Base-by-base conservation (phyloP, 2,888 invertebrate species). In the Luffia ferchaultella region DNA sequence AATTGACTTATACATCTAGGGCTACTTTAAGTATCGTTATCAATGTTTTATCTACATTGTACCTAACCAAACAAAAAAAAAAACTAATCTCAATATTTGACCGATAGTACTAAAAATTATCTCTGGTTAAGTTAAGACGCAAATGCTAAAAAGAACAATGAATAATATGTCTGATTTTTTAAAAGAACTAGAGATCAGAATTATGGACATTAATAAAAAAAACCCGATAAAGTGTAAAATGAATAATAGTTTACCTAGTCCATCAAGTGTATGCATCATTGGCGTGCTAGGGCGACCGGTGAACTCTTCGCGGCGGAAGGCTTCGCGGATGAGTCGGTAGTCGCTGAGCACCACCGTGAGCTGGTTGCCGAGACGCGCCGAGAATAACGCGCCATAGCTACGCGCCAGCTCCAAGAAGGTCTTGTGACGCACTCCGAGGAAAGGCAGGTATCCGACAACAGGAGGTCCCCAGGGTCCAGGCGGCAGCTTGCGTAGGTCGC, bases 381-480 rank as follows among this genome's bases (percentile, higher is more conserved):
- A 93, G 78, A 95, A 94, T 55, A 96, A 85, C 7, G 90, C 85
- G 7, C 96, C 96, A 72, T 94, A 95, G 62, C 87, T 88, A 56
- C 89, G 86, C 43, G 93, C 89, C 62, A 96, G 77, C 62, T 91
- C 88, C 64, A 90, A 86, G 76, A 92, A 93, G 51, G 90, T 89
- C 50, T 93, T 87, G 75, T 96, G 95, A 47, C 91, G 88, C 42
- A 89, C 87, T 59, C 90, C 92, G 63, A 96, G 86, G 73, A 92
- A 94, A 2, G 92, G 91, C 57, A 96, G 77, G 66, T 92, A 94
- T 54, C 96, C 96, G 51, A 95, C 85, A 49, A 95, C 82, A 17
- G 96, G 96, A 2, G 93, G 79, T 1, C 95, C 94, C 91, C 92
- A 92, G 2, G 96, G 96, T 2, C 96, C 96, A 0, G 96, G 96